Evolutionary conservation across 1,140 invertebrate species (phyloP), one percentile per base, ranked within the genome.

Genomic region (Episyrphus balteatus): DNA sequence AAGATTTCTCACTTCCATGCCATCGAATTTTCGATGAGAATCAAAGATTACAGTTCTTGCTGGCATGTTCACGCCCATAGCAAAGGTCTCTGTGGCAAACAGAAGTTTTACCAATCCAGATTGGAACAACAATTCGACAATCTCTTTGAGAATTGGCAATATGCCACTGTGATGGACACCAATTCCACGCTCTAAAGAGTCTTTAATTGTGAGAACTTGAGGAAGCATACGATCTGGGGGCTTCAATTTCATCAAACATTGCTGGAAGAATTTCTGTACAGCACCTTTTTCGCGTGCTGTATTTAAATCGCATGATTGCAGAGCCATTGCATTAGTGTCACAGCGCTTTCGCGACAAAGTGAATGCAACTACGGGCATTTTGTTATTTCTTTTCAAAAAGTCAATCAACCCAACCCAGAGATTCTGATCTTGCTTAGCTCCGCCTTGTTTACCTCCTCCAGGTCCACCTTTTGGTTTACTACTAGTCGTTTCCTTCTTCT

Each of bases 51-150:
- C 96, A 0, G 93, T 96, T 14, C 85, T 74, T 0, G 95, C 91
- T 2, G 95, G 95, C 95, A 99, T 98, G 70, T 99, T 98, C 0
- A 99, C 92, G 17, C 95, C 95, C 90, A 98, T 97, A 0, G 94
- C 93, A 76, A 99, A 98, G 15, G 95, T 98, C 77, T 99, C 95
- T 5, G 96, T 98, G 1, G 95, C 94, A 75, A 99, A 98, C 14
- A 98, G 69, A 46, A 98, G 74, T 81, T 92, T 72, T 6, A 98
- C 88, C 47, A 89, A 75, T 2, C 92, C 88, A 58, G 78, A 78
- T 62, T 94, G 88, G 68, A 99, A 99, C 1, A 98, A 71, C 79
- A 98, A 88, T 73, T 99, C 96, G 0, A 98, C 93, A 42, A 98
- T 91, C 76, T 99, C 96, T 67, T 98, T 98, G 1, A 99, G 73